Evolutionary conservation across 2,797 vertebrate species (phyloP), one percentile per base, ranked within the genome.

Genomic region (Selene dorsalis): DNA sequence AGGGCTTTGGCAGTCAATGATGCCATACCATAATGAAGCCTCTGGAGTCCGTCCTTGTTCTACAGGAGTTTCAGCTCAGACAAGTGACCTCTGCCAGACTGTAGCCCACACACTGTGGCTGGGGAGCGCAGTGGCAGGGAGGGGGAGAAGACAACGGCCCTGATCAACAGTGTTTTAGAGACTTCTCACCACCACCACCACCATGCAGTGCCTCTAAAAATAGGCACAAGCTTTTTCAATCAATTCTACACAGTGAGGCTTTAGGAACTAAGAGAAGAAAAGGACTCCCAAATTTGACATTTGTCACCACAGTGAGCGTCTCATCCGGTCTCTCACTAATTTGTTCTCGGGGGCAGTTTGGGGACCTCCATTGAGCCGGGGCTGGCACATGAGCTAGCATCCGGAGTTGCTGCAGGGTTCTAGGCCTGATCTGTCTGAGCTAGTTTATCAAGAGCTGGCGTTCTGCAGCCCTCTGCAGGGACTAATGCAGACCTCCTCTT

Each of bases 11-110:
- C 55, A 65, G 89, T 92, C 74, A 48, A 88, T 89, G 75, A 71
- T 59, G 26, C 77, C 43, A 43, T 65, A 68, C 68, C 35, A 69
- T 88, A 92, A 91, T 87, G 83, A 92, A 85, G 75, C 78, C 84
- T 78, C 85, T 17, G 45, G 83, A 82, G 77, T 80, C 70, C 24
- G 16, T 41, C 56, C 67, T 50, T 43, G 58, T 41, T 16, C 3
- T 64, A 4, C 47, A 56, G 62, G 61, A 79, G 64, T 43, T 74
- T 78, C 38, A 62, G 57, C 78, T 73, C 62, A 71, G 61, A 77
- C 43, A 66, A 73, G 66, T 60, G 85, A 79, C 79, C 79, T 84
- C 71, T 73, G 22, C 41, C 30, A 57, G 66, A 82, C 69, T 69
- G 41, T 61, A 53, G 53, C 61, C 55, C 47, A 69, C 74, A 74